Percentiles rank a stretch among this genome's conserved stretches.
phyloP scores from a whole-genome alignment of 1,140 invertebrate species.

The Heliothis subflexa region DNA sequence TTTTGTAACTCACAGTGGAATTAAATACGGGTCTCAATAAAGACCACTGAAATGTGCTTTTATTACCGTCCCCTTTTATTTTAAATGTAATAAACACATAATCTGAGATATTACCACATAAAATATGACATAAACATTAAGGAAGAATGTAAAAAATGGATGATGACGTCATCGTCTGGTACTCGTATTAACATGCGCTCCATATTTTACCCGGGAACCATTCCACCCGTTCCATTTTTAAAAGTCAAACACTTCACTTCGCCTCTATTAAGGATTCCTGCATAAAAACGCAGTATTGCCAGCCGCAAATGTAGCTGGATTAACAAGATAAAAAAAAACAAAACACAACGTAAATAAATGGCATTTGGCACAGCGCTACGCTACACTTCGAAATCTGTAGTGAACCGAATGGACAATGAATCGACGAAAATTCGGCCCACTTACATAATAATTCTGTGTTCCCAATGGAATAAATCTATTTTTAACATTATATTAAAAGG shows the following conservation, averaged over 20 bases:
- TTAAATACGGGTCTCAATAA: too few relatives aligned
- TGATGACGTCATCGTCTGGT: slow-evolving; percentile 28
- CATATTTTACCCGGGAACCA: slow-evolving; percentile 11
- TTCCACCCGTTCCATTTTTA: slow-evolving; percentile 32
- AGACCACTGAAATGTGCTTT: neutral
- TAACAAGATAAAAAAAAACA: slow-evolving; percentile 53
- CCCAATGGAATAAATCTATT: slow-evolving; percentile 36
- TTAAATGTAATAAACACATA: neutral
- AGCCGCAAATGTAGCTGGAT: slow-evolving; percentile 36
- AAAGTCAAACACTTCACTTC: slow-evolving; percentile 31
- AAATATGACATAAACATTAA: neutral
- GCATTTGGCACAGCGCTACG: slow-evolving; percentile 68
- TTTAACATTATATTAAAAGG: slow-evolving; percentile 25
- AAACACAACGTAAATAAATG: slow-evolving; percentile 57
- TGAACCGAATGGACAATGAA: slow-evolving; percentile 64
- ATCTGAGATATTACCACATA: neutral
- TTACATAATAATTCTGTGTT: slow-evolving; percentile 66
- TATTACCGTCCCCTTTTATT: neutral
- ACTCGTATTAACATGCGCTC: slow-evolving; percentile 14
- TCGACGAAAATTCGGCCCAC: slow-evolving; percentile 70
- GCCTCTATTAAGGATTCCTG: slow-evolving; percentile 34
- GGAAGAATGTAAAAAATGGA: slow-evolving; percentile 28
- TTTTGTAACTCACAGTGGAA: neutral
- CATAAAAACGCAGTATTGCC: slow-evolving; percentile 39
- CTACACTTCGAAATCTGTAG: slow-evolving; percentile 63